These are phyloP conservation scores for Pampusana beccarii DNA, from an alignment of 2,113 vertebrate genomes.

Conservation along the genomic window DNA sequence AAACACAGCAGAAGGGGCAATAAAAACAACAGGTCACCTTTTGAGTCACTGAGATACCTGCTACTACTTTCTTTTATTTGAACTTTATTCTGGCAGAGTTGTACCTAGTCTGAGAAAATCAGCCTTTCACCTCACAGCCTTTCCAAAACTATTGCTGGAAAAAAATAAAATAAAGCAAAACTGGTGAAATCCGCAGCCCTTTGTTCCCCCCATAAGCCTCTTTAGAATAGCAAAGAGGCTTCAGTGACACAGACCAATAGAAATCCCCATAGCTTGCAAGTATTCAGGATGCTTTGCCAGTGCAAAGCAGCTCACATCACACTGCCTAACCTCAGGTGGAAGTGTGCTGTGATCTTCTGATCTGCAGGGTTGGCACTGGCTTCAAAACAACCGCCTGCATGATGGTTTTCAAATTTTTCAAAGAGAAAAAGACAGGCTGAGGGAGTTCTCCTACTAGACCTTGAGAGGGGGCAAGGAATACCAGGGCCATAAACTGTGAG, in stretches of 20 bases:
- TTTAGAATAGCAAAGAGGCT: conserved; percentile 41
- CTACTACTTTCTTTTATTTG: neutral
- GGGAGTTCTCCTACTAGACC: conserved; percentile 14
- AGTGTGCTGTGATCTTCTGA: conserved; percentile 34
- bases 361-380: neutral
- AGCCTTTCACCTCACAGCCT: neutral
- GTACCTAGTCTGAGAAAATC: neutral
- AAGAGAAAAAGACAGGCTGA: conserved; percentile 6
- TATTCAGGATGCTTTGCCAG: neutral
- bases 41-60: neutral
- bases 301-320: neutral
- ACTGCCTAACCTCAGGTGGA: conserved; percentile 34
- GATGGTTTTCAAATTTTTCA: neutral
- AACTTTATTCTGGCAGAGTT: neutral
- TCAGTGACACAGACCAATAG: neutral
- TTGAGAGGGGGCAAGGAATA: conserved; percentile 23
- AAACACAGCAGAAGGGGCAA: neutral
- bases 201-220: conserved; percentile 1
- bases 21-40: conserved; percentile 37
- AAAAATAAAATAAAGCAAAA: neutral
- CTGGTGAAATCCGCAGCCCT: neutral
- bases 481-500: neutral
- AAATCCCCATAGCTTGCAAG: neutral
- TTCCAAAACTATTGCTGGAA: neutral
- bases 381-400: neutral